Base-by-base conservation (phyloP, 1,140 invertebrate species). In the Drosophila jambulina region DNA sequence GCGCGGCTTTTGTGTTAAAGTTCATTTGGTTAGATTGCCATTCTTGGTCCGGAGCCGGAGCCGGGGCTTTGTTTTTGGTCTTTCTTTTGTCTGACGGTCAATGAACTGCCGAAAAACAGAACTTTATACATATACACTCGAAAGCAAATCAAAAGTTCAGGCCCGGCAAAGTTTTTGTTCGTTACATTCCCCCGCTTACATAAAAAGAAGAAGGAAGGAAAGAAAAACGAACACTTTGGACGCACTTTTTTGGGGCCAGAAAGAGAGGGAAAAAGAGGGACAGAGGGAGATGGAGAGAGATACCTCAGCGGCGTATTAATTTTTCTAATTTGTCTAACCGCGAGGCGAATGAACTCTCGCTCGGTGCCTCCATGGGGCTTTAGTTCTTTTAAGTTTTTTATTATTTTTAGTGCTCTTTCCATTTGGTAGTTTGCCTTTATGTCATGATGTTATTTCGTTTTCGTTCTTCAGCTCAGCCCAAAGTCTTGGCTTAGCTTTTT, bases 401-500 rank as follows among this genome's bases (percentile, higher is more conserved):
- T 68, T 60, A 65, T 27, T 72, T 45, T 46, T 38, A 32, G 10
- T 21, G 19, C 21, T 53, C 69, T 60, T 62, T 65, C 67, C 60
- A 62, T 77, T 76, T 64, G 71, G 48, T 48, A 48, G 45, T 25
- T 17, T 72, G 59, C 79, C 43, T 86, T 88, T 90, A 90, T 88
- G 85, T 85, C 84, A 88, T 88, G 84, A 90, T 84, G 80, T 79
- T 90, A 79, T 85, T 88, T 88, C 85, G 85, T 88, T 88, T 88
- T 88, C 85, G 88, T 88, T 60, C 70, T 36, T 43, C 53, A 60
- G 69, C 54, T 74, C 68, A 49, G 49, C 70, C 70, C 36, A 72
- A 49, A 74, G 58, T 59, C 79, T 40, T 43, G 63, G 75, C 79
- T 61, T 51, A 85, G 78, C 78, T 88, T 90, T 84, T 80, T 75